Percentiles rank a stretch among this genome's conserved stretches.
These are phyloP conservation scores for Aplochiton taeniatus DNA, from an alignment of 2,797 vertebrate genomes.

Conservation along the genomic window DNA sequence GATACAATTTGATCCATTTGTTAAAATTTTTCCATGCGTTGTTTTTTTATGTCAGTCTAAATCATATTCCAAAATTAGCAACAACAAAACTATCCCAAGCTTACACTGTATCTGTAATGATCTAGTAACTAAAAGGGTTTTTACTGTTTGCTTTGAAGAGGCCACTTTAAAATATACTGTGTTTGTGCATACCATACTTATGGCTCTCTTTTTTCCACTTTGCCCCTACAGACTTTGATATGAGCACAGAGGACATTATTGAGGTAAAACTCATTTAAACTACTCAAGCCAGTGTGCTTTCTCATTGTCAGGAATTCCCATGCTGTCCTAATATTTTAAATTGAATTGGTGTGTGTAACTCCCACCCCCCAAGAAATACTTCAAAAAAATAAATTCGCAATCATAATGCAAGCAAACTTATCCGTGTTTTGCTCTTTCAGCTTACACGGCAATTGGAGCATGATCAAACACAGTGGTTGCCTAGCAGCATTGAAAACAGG, in stretches of 20 bases:
- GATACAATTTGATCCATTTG: too few species aligned
- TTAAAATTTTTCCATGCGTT: too few species aligned
- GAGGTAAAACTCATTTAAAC: slow-evolving; percentile 62
- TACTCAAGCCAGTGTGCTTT: slow-evolving; percentile 35
- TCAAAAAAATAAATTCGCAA: slow-evolving; percentile 15
- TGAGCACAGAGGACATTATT: slow-evolving; percentile 51
- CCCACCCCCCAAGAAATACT: background rate
- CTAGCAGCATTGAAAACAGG: slow-evolving; percentile 64
- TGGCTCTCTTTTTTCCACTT: background rate
- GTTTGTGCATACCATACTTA: slow-evolving; percentile 1
- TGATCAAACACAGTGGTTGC: slow-evolving; percentile 72
- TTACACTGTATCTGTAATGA: too few species aligned
- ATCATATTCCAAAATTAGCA: too few species aligned
- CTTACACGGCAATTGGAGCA: slow-evolving; percentile 68
- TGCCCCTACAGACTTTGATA: slow-evolving; percentile 46
- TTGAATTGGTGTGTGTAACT: slow-evolving; percentile 25
- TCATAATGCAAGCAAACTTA: slow-evolving; percentile 40
- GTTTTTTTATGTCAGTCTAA: too few species aligned
- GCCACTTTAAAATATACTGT: background rate
- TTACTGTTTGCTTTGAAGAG: background rate
- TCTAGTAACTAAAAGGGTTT: too few species aligned
- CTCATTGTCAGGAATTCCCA: slow-evolving; percentile 74
- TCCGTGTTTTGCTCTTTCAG: slow-evolving; percentile 58
- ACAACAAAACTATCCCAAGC: too few species aligned
- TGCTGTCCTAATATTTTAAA: slow-evolving; percentile 44